Evolutionary conservation across 2,888 invertebrate genomes (phyloP).

Genomic region (Brenthis hecate): DNA sequence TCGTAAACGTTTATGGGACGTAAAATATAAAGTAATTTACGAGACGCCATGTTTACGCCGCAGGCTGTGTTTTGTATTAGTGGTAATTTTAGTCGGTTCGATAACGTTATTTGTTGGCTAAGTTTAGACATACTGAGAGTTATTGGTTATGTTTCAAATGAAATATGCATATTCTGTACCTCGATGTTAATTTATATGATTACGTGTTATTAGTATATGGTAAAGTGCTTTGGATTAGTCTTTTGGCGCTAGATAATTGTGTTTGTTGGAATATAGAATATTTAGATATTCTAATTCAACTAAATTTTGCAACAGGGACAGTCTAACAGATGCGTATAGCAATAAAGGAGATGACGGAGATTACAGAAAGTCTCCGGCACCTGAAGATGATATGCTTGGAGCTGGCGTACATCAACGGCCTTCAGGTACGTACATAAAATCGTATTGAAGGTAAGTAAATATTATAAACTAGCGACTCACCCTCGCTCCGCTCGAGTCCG

Average conservation of each 20-base stretch:
- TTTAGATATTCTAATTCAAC: not conserved
- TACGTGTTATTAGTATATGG: not conserved
- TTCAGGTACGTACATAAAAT: constrained; percentile 75
- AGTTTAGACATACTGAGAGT: constrained; percentile 16
- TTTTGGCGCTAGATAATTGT: not conserved
- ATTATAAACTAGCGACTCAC: too few species aligned
- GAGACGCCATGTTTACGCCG: constrained; percentile 35
- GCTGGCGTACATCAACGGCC: constrained; percentile 83
- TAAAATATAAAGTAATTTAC: constrained; percentile 41
- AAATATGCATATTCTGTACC: constrained; percentile 2
- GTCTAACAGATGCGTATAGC: constrained; percentile 87
- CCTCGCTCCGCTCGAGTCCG: too few species aligned
- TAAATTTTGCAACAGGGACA: constrained; percentile 76
- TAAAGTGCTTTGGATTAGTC: not conserved
- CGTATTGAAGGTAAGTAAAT: too few species aligned
- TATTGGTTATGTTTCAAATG: constrained; percentile 5
- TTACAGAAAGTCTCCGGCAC: constrained; percentile 82
- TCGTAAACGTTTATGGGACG: constrained; percentile 38
- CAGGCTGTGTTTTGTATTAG: constrained; percentile 35
- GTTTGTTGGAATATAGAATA: too few species aligned
- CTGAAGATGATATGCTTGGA: constrained; percentile 80
- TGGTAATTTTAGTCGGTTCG: constrained; percentile 37
- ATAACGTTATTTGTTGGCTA: constrained; percentile 21
- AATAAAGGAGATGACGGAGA: constrained; percentile 85
- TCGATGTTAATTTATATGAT: constrained; percentile 11